Conservation (phyloP, 2,888 invertebrate species). For the Latrodectus elegans region DNA sequence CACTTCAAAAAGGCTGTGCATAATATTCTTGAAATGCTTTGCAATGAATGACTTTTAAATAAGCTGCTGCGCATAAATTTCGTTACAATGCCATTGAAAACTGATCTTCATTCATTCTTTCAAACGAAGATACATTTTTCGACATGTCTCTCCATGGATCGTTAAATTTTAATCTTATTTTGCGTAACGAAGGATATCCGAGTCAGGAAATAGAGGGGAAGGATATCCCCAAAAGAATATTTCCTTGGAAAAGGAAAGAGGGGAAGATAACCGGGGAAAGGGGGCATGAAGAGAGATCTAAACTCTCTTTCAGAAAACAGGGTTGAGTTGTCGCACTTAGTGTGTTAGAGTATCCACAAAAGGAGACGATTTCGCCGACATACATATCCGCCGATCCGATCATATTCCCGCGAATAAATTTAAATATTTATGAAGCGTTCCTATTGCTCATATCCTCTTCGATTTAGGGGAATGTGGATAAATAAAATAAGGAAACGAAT, state of each 20-base stretch:
- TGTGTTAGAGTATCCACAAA: slow-evolving; percentile 41
- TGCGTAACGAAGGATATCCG: slow-evolving; percentile 34
- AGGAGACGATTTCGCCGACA: slow-evolving; percentile 42
- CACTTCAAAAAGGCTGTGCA: too few relatives aligned
- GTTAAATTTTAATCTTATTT: slow-evolving; percentile 4
- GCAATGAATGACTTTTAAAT: too few relatives aligned
- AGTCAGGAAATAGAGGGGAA: slow-evolving; percentile 7
- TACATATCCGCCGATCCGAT: slow-evolving; percentile 41
- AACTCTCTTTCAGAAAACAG: slow-evolving; percentile 5
- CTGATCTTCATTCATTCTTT: too few relatives aligned
- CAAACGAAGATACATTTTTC: background rate
- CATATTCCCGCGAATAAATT: slow-evolving; percentile 56
- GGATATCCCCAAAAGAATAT: background rate
- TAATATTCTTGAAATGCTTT: too few relatives aligned
- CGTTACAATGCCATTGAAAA: too few relatives aligned
- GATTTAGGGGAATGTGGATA: background rate
- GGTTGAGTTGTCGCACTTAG: slow-evolving; percentile 38
- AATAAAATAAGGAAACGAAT: background rate
- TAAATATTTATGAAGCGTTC: slow-evolving; percentile 14
- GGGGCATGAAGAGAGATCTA: background rate
- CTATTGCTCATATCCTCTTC: background rate
- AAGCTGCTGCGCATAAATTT: too few relatives aligned
- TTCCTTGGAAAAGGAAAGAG: slow-evolving; percentile 6
- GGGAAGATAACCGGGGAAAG: background rate
- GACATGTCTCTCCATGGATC: background rate